These are phyloP conservation scores for Condylura cristata DNA, from an alignment of 2,113 vertebrate species.

Conservation along the genomic window DNA sequence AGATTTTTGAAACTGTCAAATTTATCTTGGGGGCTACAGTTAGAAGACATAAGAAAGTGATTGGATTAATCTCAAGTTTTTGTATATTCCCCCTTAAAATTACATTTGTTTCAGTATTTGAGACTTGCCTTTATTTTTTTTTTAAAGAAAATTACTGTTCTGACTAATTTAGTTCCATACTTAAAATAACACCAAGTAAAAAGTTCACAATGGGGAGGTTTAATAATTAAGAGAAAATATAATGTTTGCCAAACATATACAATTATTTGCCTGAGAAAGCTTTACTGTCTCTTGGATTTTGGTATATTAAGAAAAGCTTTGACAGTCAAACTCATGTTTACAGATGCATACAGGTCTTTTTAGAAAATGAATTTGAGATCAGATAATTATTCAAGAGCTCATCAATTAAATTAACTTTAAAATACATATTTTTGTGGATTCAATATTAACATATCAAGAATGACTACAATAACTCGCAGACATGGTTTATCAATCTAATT, in stretches of 20 bases:
- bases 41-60: no score
- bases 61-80: neutral
- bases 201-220: neutral
- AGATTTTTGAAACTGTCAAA: neutral
- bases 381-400: neutral
- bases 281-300: neutral
- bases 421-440: neutral
- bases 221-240: conserved; percentile 47
- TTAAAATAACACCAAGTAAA: conserved; percentile 53
- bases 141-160: neutral
- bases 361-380: neutral
- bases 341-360: neutral
- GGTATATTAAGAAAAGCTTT: neutral
- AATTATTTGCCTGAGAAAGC: neutral
- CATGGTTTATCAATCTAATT: neutral
- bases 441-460: neutral
- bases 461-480: neutral
- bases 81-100: neutral
- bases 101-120: neutral
- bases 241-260: conserved; percentile 22
- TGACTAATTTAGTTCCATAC: conserved; percentile 41
- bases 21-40: neutral
- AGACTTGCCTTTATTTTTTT: neutral
- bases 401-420: neutral
- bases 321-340: neutral